A percentile compares a stretch with the other conserved stretches of the same genome.
Conservation (phyloP, 2,888 invertebrate species). For the Drosophila flavopinicola region DNA sequence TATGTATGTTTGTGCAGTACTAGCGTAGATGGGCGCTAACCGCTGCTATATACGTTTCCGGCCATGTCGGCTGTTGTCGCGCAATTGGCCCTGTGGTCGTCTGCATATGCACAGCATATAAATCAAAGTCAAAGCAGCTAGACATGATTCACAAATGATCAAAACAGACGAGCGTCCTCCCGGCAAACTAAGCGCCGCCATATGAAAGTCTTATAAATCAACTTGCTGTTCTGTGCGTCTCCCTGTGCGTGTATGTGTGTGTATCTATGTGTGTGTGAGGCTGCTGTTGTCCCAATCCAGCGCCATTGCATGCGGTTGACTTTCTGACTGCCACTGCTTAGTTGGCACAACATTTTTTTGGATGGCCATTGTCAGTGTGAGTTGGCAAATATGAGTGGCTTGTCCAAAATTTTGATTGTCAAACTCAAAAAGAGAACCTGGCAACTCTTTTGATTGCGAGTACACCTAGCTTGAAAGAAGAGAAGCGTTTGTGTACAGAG, state of each 20-base stretch:
- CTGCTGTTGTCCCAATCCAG: slow-evolving; percentile 21
- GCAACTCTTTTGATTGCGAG: slow-evolving; percentile 28
- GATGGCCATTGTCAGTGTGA: neutral
- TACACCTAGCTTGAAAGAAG: slow-evolving; percentile 9
- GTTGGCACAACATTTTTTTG: slow-evolving; percentile 32
- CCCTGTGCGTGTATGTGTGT: too few relatives aligned
- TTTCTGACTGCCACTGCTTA: slow-evolving; percentile 46
- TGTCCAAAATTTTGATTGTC: slow-evolving; percentile 46
- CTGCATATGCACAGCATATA: slow-evolving; percentile 65
- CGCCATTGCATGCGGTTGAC: slow-evolving; percentile 54
- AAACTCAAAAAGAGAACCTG: slow-evolving; percentile 9
- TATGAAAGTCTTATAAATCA: slow-evolving; percentile 77
- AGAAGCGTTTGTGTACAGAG: neutral
- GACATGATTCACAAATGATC: slow-evolving; percentile 78
- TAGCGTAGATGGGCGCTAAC: slow-evolving; percentile 26
- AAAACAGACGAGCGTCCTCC: slow-evolving; percentile 55
- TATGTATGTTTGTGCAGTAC: too few relatives aligned
- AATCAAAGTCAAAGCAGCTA: slow-evolving; percentile 74
- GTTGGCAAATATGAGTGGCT: too few relatives aligned
- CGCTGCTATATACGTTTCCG: slow-evolving; percentile 56
- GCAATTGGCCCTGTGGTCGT: slow-evolving; percentile 49
- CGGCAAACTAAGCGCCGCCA: slow-evolving; percentile 37
- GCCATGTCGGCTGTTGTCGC: slow-evolving; percentile 45
- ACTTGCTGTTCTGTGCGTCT: slow-evolving; percentile 25
- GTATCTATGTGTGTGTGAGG: slow-evolving; percentile 18